Base-by-base conservation (phyloP, 2,888 invertebrate genomes). In the Pocota personata region DNA sequence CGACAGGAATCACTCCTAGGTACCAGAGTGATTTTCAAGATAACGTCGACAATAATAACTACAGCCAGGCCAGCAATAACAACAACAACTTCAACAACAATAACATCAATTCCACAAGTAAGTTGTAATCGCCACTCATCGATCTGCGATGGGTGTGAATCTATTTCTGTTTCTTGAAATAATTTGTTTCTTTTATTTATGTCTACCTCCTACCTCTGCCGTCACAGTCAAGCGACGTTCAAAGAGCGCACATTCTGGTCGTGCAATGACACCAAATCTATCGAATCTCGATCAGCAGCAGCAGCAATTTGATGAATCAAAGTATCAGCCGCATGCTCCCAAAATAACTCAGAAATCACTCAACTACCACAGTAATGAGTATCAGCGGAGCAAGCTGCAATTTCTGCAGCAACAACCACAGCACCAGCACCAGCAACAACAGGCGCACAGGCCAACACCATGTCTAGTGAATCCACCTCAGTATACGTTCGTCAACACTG, bases 21-120 rank as follows among this genome's bases (percentile, higher is more conserved):
- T 95, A 94, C 92, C 95, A 95, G 67, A 94, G 94, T 46, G 95
- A 96, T 92, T 88, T 94, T 93, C 87, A 93, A 69, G 91, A 93
- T 89, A 93, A 93, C 89, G 93, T 88, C 46, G 89, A 89, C 82
- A 91, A 94, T 89, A 94, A 94, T 89, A 94, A 94, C 90, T 92
- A 92, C 88, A 90, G 92, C 27, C 77, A 88, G 79, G 60, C 88
- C 91, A 75, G 75, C 87, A 73, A 66, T 55, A 79, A 75, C 14
- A 75, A 69, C 69, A 75, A 62, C 76, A 87, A 69, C 43, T 24
- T 57, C 30, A 79, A 58, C 80, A 84, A 84, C 64, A 84, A 84
- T 57, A 87, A 77, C 79, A 87, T 84, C 58, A 80, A 75, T 66
- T 57, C 76, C 66, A 82, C 77, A 72, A 71, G 71, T 82, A 77